Percentiles rank a stretch among this genome's conserved stretches.
Evolutionary conservation across 2,113 vertebrate genomes (phyloP).

Genomic region (Ceuthmochares aereus): DNA sequence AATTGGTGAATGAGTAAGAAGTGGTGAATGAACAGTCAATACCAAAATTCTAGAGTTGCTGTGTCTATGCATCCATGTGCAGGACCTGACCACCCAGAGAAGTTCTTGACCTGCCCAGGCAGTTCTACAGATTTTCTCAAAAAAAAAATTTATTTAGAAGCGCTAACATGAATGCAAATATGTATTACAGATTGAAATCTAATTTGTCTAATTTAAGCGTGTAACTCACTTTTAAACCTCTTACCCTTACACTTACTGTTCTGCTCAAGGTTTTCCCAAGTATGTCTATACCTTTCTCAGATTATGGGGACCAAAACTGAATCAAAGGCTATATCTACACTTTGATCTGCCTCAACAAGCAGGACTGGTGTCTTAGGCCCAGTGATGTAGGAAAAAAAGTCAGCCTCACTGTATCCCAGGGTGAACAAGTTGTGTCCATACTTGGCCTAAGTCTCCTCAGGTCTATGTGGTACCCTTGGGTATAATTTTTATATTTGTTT

Average conservation of each 20-base stretch:
- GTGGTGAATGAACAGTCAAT: not conserved
- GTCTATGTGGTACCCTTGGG: not conserved
- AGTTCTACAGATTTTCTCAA: not conserved
- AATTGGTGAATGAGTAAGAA: not conserved
- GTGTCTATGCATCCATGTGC: not conserved
- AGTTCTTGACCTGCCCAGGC: not conserved
- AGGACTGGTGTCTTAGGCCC: not conserved
- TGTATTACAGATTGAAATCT: not conserved
- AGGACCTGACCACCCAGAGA: not conserved
- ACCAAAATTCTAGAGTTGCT: not conserved
- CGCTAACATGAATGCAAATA: not conserved
- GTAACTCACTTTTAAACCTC: not conserved
- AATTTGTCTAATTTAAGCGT: not conserved
- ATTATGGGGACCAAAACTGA: not conserved
- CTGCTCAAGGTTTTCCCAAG: not conserved
- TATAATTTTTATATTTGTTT: not conserved
- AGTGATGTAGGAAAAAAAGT: not conserved
- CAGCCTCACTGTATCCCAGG: not conserved
- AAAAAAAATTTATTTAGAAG: not conserved
- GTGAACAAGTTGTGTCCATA: not conserved
- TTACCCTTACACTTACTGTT: not conserved
- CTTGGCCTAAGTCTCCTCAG: not conserved
- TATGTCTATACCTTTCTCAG: rapidly evolving
- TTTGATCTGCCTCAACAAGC: not conserved
- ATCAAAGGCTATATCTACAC: not conserved